phyloP scores from a whole-genome alignment of 53 echinoderm and acorn worm genomes.

The Paracentrotus lividus region DNA sequence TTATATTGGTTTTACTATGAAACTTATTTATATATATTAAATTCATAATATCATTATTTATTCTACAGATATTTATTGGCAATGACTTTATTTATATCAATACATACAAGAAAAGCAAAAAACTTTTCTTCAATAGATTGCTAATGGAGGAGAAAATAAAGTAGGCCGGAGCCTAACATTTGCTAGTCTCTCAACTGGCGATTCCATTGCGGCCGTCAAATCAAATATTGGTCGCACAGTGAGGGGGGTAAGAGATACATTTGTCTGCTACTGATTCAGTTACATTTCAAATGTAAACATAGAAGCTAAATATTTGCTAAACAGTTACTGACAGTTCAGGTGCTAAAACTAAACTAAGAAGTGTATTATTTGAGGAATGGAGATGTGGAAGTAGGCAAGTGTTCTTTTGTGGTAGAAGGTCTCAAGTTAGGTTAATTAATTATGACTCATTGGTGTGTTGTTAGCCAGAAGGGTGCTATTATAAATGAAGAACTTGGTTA shows the following conservation, averaged over 20 bases:
- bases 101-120: neutral
- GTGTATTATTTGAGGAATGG: constrained; percentile 22
- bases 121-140: too few relatives aligned
- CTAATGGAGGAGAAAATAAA: neutral
- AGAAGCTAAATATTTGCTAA: constrained; percentile 59
- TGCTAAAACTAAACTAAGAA: constrained; percentile 40
- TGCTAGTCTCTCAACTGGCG: neutral
- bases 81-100: neutral
- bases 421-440: too few relatives aligned
- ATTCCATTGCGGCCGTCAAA: neutral
- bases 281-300: constrained; percentile 62
- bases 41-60: too few relatives aligned
- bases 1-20: too few relatives aligned
- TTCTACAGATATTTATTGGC: too few relatives aligned
- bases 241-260: constrained; percentile 12
- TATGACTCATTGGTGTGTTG: too few relatives aligned
- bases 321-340: constrained; percentile 62
- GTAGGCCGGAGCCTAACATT: neutral
- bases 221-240: neutral
- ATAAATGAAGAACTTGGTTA: too few relatives aligned
- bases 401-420: too few relatives aligned
- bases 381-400: neutral
- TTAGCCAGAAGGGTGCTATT: too few relatives aligned
- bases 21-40: too few relatives aligned
- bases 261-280: constrained; percentile 37